Base-by-base conservation (phyloP, 2,888 invertebrate species). In the Philereme vetulata region DNA sequence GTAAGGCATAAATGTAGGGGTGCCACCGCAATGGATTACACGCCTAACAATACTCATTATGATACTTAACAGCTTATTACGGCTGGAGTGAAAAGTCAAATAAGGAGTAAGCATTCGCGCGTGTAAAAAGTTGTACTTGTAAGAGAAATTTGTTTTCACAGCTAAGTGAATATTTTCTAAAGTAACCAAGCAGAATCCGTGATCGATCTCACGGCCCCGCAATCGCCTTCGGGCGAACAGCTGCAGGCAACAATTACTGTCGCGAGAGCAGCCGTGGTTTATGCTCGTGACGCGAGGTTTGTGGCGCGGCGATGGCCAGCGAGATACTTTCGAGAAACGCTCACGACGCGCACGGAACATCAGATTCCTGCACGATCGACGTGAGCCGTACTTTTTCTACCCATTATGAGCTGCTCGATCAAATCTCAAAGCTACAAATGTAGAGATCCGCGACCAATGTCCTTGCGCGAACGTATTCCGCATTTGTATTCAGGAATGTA, bases 311-410 rank as follows among this genome's bases (percentile, higher is more conserved):
- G 90, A 90, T 90, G 89, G 81, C 85, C 83, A 78, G 75, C 67
- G 74, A 84, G 91, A 91, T 91, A 91, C 74, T 80, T 82, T 86
- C 88, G 86, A 87, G 86, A 89, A 90, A 90, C 87, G 88, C 82
- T 88, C 90, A 90, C 90, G 90, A 90, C 84, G 75, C 71, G 75
- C 85, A 84, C 83, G 82, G 71, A 79, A 72, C 80, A 73, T 78
- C 75, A 72, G 79, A 86, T 87, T 80, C 85, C 80, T 69, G 78
- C 89, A 90, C 88, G 88, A 88, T 78, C 73, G 77, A 82, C 77
- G 67, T 66, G 60, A 78, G 78, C 77, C 77, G 62, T 70, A 65
- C 67, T 72, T 77, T 80, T 81, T 72, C 70, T 71, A 72, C 66
- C 55, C 38, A 53, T 56, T 53, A 64, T 40, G 42, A 66, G 66